Conservation (phyloP, 2,888 invertebrate species). For the Atethmia centrago region DNA sequence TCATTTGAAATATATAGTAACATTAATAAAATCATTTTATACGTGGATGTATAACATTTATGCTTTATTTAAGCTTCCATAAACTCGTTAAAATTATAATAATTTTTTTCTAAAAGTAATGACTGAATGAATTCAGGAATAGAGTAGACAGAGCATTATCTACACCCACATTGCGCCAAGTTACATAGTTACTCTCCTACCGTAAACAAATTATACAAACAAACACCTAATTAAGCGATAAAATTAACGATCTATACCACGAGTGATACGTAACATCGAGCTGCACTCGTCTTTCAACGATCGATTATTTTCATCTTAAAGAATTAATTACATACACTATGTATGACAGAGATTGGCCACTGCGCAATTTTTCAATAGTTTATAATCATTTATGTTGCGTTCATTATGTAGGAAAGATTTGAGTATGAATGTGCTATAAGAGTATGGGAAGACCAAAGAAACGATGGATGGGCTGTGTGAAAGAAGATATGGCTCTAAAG, state of each 20-base stretch:
- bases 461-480: not conserved
- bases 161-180: too few relatives aligned
- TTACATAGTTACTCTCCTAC: not conserved
- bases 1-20: too few relatives aligned
- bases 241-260: conserved; percentile 15
- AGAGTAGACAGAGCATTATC: not conserved
- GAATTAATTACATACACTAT: conserved; percentile 26
- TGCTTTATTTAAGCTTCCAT: too few relatives aligned
- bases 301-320: conserved; percentile 43
- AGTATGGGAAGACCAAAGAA: not conserved
- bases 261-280: conserved; percentile 15
- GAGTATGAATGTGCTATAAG: not conserved
- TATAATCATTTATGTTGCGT: not conserved
- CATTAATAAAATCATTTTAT: too few relatives aligned
- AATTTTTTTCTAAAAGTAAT: too few relatives aligned
- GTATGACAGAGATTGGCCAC: conserved; percentile 32
- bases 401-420: not conserved
- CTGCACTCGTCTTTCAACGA: conserved; percentile 30
- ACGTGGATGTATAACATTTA: too few relatives aligned
- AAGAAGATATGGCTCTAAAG: not conserved
- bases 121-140: not conserved
- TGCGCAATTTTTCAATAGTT: not conserved
- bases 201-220: conserved; percentile 30
- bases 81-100: too few relatives aligned
- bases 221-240: conserved; percentile 33